Conservation (phyloP, 2,797 vertebrate genomes). For the Chelmon rostratus region DNA sequence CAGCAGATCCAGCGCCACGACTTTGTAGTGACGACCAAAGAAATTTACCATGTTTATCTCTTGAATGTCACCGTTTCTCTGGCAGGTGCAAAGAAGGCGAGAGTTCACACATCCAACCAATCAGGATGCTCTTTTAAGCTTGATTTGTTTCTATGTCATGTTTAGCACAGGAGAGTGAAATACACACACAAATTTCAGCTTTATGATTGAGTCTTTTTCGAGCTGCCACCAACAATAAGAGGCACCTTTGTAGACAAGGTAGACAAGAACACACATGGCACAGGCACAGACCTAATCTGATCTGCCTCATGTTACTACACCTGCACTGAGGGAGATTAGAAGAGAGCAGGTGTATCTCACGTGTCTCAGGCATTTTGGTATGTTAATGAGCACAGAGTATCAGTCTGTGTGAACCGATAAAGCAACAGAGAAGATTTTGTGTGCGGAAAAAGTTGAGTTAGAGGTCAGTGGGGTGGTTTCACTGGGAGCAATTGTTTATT, state of each 20-base stretch:
- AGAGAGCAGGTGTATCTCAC: conserved; percentile 57
- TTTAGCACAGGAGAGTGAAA: background rate
- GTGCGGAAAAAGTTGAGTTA: conserved; percentile 50
- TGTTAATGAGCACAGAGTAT: conserved; percentile 57
- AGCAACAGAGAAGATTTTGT: conserved; percentile 74
- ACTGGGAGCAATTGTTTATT: conserved; percentile 54
- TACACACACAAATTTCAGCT: background rate
- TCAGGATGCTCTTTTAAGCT: background rate
- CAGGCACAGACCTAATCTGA: conserved; percentile 47
- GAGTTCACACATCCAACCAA: background rate
- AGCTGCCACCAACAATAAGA: conserved; percentile 22
- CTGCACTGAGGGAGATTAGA: conserved; percentile 59
- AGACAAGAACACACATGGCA: conserved; percentile 28
- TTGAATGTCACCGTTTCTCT: background rate
- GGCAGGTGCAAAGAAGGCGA: background rate
- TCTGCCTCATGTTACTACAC: conserved; percentile 68
- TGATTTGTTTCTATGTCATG: background rate
- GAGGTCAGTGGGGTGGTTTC: conserved; percentile 50
- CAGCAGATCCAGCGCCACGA: background rate
- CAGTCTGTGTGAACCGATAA: conserved; percentile 58
- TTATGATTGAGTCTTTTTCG: background rate
- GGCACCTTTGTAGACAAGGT: conserved; percentile 44
- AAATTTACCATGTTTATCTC: background rate
- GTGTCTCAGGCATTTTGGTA: conserved; percentile 60
- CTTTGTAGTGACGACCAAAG: background rate